Percentiles rank a stretch among this genome's conserved stretches.
phyloP scores from a whole-genome alignment of 2,888 invertebrate species.

The Coleophora deauratella region DNA sequence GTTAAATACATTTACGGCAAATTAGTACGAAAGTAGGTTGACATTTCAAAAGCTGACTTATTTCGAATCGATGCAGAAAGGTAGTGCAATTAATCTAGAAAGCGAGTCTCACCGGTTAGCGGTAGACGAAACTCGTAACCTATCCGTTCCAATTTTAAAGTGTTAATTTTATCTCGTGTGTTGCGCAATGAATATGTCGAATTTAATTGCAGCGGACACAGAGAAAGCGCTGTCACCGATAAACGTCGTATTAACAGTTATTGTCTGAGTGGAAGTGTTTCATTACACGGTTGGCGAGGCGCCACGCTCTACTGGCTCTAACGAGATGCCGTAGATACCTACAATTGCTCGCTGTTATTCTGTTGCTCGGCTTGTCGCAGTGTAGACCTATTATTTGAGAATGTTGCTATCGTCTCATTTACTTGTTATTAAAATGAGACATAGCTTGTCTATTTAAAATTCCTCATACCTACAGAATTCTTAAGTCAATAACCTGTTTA shows the following conservation, averaged over 20 bases:
- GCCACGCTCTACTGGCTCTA: conserved; percentile 54
- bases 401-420: conserved; percentile 23
- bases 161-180: conserved; percentile 17
- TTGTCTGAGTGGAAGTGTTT: conserved; percentile 65
- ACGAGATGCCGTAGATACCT: conserved; percentile 43
- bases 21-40: conserved; percentile 29
- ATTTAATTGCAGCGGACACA: conserved; percentile 33
- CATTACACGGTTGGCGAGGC: conserved; percentile 60
- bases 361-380: conserved; percentile 4
- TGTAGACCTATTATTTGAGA: conserved; percentile 33
- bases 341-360: background rate
- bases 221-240: conserved; percentile 53
- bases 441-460: too few species aligned
- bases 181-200: conserved; percentile 15
- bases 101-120: conserved; percentile 32
- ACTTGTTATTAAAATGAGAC: conserved; percentile 3
- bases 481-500: conserved; percentile 16
- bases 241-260: conserved; percentile 61
- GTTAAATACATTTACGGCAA: conserved; percentile 22
- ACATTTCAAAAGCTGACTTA: conserved; percentile 32
- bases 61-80: conserved; percentile 16
- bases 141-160: conserved; percentile 12
- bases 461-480: background rate
- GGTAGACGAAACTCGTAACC: conserved; percentile 17
- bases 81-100: conserved; percentile 30